Conservation (phyloP, 2,113 vertebrate genomes). For the Hystrix brachyura region DNA sequence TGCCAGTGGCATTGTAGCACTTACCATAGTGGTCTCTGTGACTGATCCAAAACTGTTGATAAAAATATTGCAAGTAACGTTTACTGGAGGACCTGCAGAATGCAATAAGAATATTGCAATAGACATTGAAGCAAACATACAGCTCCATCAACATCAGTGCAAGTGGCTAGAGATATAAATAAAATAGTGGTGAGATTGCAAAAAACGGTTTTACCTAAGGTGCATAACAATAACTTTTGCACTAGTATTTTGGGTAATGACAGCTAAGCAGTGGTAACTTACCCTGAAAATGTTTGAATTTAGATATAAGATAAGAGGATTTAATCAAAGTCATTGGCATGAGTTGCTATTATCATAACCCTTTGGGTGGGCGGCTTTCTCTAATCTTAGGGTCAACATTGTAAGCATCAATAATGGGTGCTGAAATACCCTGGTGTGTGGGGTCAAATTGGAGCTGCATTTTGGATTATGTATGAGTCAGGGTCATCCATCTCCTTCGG, state of each 20-base stretch:
- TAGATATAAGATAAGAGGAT: conserved; percentile 65
- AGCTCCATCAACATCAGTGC: conserved; percentile 87
- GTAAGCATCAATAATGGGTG: not conserved
- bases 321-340: conserved; percentile 31
- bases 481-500: not conserved
- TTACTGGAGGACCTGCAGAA: conserved; percentile 98
- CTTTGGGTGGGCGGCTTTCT: conserved; percentile 11
- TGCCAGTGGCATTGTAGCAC: conserved; percentile 89
- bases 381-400: not conserved
- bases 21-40: conserved; percentile 99
- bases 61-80: conserved; percentile 99
- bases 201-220: conserved; percentile 62
- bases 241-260: conserved; percentile 21
- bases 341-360: conserved; percentile 7
- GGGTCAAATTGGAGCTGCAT: not conserved
- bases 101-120: conserved; percentile 95
- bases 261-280: conserved; percentile 50
- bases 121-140: conserved; percentile 87
- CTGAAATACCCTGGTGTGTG: not conserved
- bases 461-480: conserved; percentile 7
- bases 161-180: conserved; percentile 85
- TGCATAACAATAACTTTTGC: conserved; percentile 22
- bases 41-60: conserved; percentile 99
- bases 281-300: conserved; percentile 49
- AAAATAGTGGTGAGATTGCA: conserved; percentile 84